Conservation (phyloP, 1,140 invertebrate genomes). For the Microplitis mediator region DNA sequence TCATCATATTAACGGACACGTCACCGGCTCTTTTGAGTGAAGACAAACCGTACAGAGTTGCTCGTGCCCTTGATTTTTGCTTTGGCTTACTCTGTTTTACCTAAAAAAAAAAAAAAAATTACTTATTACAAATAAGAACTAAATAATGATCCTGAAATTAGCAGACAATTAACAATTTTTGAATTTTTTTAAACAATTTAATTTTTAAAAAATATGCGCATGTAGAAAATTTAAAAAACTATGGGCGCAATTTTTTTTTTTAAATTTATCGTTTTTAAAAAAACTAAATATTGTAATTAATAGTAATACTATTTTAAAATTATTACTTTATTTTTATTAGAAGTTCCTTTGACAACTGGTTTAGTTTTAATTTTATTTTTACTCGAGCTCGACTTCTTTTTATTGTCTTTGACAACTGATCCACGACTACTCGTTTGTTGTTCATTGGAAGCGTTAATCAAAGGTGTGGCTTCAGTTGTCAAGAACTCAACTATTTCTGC, state of each 20-base stretch:
- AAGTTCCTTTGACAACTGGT: constrained; percentile 19
- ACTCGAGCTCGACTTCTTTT: constrained; percentile 36
- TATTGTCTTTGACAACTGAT: constrained; percentile 33
- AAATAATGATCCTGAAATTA: no score
- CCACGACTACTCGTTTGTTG: constrained; percentile 15
- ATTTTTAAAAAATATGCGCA: neutral
- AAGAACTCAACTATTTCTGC: neutral
- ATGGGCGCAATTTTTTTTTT: no score
- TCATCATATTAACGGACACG: constrained; percentile 78
- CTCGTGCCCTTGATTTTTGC: constrained; percentile 70
- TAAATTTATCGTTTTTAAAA: no score
- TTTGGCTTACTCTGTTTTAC: constrained; percentile 61
- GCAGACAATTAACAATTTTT: no score
- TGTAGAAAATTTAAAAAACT: neutral
- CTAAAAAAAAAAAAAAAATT: constrained; percentile 36
- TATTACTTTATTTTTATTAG: constrained; percentile 31
- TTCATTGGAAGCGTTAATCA: neutral
- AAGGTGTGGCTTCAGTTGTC: neutral
- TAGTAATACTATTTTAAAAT: no score
- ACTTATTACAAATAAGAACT: no score
- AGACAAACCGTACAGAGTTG: constrained; percentile 78
- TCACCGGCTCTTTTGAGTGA: constrained; percentile 77
- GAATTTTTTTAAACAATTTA: neutral
- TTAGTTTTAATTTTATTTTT: constrained; percentile 50
- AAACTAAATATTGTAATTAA: no score